Percentiles rank a stretch among this genome's conserved stretches.
Conservation (phyloP, 2,888 invertebrate species). For the Scelioninae gen. 1 region DNA sequence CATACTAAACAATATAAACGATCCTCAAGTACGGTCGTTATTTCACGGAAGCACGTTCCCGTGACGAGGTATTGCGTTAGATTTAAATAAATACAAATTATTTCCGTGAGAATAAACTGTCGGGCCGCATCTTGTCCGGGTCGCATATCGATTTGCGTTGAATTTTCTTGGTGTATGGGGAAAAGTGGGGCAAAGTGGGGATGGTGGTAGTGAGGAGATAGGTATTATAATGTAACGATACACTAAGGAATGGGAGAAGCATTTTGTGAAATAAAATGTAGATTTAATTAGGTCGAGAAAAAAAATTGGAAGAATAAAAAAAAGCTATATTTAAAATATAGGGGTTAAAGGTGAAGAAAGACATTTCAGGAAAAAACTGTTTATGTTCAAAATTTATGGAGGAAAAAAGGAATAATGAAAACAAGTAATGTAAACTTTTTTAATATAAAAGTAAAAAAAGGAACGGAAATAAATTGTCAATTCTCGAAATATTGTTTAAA, state of each 20-base stretch:
- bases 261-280: conserved; percentile 29
- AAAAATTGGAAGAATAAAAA: background rate
- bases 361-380: no score
- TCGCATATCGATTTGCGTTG: conserved; percentile 36
- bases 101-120: conserved; percentile 25
- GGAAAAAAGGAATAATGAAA: no score
- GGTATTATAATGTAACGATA: conserved; percentile 30
- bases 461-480: no score
- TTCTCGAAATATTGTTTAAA: background rate
- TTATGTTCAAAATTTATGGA: no score
- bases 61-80: background rate
- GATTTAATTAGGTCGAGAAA: conserved; percentile 39
- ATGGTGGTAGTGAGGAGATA: background rate
- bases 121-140: conserved; percentile 14
- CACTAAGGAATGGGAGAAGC: conserved; percentile 10
- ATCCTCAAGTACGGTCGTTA: conserved; percentile 19
- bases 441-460: no score
- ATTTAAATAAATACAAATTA: conserved; percentile 35
- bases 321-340: no score
- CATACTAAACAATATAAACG: conserved; percentile 7
- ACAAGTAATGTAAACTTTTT: no score
- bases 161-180: conserved; percentile 7
- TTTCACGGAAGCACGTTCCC: conserved; percentile 11
- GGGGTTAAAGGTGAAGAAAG: no score
- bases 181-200: background rate